A percentile compares a stretch with the other conserved stretches of the same genome.
phyloP scores from a whole-genome alignment of 2,888 invertebrate genomes.

The Hyposoter didymator region DNA sequence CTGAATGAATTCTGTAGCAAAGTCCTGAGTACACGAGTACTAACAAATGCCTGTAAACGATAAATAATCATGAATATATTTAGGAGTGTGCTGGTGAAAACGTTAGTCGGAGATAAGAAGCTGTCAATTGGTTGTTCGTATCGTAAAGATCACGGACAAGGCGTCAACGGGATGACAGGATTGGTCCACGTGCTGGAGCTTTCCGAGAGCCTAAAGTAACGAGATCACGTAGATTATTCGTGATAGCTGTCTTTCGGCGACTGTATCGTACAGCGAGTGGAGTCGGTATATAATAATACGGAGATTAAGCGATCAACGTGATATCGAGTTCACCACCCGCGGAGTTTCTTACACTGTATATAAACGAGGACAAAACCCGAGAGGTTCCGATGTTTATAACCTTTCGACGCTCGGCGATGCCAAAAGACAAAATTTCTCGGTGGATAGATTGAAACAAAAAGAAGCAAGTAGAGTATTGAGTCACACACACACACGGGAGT shows the following conservation, averaged over 20 bases:
- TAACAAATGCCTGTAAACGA: not conserved
- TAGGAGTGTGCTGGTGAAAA: not conserved
- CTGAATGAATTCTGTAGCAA: not conserved
- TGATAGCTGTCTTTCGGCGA: conserved; percentile 39
- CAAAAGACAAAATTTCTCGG: not conserved
- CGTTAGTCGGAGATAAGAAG: conserved; percentile 15
- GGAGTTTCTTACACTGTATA: conserved; percentile 5
- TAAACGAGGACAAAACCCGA: conserved; percentile 13
- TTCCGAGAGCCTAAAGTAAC: conserved; percentile 42
- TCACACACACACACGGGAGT: not conserved
- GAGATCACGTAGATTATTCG: conserved; percentile 34
- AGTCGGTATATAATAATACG: conserved; percentile 28
- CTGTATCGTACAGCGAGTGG: conserved; percentile 20
- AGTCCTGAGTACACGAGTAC: not conserved
- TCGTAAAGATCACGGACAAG: conserved; percentile 50
- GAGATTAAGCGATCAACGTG: conserved; percentile 28
- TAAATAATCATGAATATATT: conserved; percentile 18
- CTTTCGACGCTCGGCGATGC: not conserved
- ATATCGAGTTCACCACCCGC: conserved; percentile 35
- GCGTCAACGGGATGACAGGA: conserved; percentile 46
- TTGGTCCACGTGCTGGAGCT: conserved; percentile 25
- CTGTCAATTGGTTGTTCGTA: conserved; percentile 30
- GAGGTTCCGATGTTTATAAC: not conserved
- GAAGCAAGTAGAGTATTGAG: not conserved
- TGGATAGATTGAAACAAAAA: not conserved